phyloP scores from a whole-genome alignment of 2,797 vertebrate species.

The Gila robusta region DNA sequence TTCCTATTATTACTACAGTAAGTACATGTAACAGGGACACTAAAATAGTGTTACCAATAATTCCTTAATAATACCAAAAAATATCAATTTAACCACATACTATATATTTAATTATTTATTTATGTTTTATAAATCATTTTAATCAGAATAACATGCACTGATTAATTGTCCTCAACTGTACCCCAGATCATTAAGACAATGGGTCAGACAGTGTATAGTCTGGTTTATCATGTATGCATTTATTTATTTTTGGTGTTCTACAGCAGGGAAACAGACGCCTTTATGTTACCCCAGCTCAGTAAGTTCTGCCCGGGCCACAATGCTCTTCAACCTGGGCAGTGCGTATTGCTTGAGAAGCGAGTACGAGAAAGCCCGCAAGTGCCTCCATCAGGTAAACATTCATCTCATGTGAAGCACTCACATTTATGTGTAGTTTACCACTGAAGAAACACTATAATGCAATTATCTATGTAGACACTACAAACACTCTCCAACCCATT shows the following conservation, averaged over 20 bases:
- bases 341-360: conserved; percentile 97
- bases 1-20: neutral
- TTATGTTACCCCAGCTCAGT: conserved; percentile 96
- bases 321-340: conserved; percentile 97
- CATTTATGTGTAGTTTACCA: neutral
- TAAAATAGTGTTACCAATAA: neutral
- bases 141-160: neutral
- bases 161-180: neutral
- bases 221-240: neutral
- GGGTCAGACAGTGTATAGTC: neutral
- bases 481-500: neutral
- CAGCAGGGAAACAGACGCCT: conserved; percentile 93
- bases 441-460: too few relatives aligned
- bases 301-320: conserved; percentile 91
- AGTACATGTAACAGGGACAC: neutral
- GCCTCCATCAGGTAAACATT: conserved; percentile 80
- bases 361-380: conserved; percentile 97
- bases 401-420: neutral
- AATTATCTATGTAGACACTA: neutral
- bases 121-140: neutral
- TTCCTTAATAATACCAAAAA: neutral
- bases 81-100: neutral
- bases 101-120: neutral
- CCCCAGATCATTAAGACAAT: neutral
- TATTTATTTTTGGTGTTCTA: conserved; percentile 47